Evolutionary conservation across 1,140 invertebrate genomes (phyloP), one percentile per base, ranked within the genome.

Genomic region (Drosophila tani): DNA sequence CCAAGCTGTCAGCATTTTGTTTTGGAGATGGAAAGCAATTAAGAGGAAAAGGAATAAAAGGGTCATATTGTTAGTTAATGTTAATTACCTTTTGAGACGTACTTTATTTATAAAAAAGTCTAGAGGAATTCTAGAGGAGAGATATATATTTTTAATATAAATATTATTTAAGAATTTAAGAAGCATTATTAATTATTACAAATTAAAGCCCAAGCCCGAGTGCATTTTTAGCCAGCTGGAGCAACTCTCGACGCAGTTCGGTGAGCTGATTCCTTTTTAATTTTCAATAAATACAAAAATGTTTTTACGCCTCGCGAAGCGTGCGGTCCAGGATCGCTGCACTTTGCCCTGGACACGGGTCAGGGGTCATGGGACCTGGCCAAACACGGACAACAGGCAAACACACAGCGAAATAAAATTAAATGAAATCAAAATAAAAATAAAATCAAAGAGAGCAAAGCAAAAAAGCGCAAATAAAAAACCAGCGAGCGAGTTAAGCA

Each of bases 231-330:
- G 27, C 38, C 21, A 47, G 38, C 38, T 41, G 15, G 45, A 49
- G 50, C 63, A 32, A 29, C 64, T 63, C 43, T 49, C 41, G 29
- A 7, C 6, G 32, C 40, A 59, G 6, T 51, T 24, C 35, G 14
- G 7, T 40, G 11, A 19, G 45, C 49, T 21, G 29, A 46, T 64
- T 32, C 47, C 24, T 43, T 64, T 81, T 78, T 60, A 56, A 57
- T 70, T 85, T 14, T 60, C 74, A 78, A 85, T 85, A 81, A 78
- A 78, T 81, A 81, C 53, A 74, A 55, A 82, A 81, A 82, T 66
- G 68, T 73, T 84, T 74, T 84, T 49, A 60, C 63, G 73, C 67
- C 29, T 45, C 43, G 70, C 53, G 27, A 53, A 49, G 58, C 69
- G 35, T 69, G 60, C 21, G 53, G 55, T 17, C 45, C 45, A 66